A percentile compares a stretch with the other conserved stretches of the same genome.
Conservation (phyloP, 2,113 vertebrate genomes). For the Ploceus nigricollis region DNA sequence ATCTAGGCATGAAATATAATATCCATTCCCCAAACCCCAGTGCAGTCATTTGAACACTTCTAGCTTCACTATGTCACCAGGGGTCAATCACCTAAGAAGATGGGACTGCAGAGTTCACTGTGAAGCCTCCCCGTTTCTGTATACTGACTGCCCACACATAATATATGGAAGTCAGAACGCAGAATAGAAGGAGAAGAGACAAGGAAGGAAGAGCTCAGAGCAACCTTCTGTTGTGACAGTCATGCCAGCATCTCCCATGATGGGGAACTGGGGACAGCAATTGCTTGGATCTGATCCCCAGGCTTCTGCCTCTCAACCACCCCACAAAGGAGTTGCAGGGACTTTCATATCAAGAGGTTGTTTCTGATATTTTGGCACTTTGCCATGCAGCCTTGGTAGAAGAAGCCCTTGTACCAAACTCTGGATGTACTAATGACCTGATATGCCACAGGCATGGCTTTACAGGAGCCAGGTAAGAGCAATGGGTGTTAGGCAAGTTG, state of each 20-base stretch:
- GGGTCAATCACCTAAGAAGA: not conserved
- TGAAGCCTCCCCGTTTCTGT: not conserved
- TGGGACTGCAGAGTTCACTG: not conserved
- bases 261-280: not conserved
- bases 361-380: not conserved
- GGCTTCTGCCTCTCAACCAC: not conserved
- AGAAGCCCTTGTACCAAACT: not conserved
- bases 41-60: not conserved
- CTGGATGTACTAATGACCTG: not conserved
- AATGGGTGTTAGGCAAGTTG: not conserved
- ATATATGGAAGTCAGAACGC: not conserved
- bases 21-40: not conserved
- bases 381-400: not conserved
- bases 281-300: not conserved
- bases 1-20: not conserved
- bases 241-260: not conserved
- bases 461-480: not conserved
- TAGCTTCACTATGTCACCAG: not conserved
- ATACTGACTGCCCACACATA: not conserved
- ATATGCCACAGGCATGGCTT: not conserved
- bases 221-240: not conserved
- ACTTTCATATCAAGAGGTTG: not conserved
- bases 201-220: not conserved
- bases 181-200: not conserved
- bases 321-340: not conserved